Evolutionary conservation across 2,888 invertebrate species (phyloP).

Genomic region (Agapetus fuscipes): DNA sequence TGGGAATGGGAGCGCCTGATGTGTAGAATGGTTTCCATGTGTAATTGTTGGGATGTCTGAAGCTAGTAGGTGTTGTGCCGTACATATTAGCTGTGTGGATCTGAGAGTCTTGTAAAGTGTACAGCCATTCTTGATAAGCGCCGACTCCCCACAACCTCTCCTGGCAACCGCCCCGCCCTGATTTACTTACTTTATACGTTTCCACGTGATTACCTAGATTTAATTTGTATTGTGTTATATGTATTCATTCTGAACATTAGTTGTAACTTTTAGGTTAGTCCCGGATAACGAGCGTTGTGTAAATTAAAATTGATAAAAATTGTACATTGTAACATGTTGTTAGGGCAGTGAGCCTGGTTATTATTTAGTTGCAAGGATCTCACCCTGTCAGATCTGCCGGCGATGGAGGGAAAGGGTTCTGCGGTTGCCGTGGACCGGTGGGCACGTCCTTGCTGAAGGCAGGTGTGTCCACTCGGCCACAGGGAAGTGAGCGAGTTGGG

Average conservation of each 20-base stretch:
- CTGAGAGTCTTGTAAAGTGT: slow-evolving; percentile 17
- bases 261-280: no score
- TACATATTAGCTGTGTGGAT: slow-evolving; percentile 15
- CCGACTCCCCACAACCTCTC: no score
- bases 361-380: no score
- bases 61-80: slow-evolving; percentile 8
- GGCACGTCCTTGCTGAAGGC: not conserved
- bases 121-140: slow-evolving; percentile 13
- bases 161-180: no score
- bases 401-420: no score
- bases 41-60: slow-evolving; percentile 14
- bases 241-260: no score
- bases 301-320: no score
- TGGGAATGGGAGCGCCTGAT: no score
- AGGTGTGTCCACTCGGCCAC: not conserved
- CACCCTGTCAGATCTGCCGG: no score
- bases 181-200: slow-evolving; percentile 12
- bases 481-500: not conserved
- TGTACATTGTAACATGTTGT: no score
- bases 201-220: slow-evolving; percentile 10
- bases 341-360: no score
- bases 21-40: slow-evolving; percentile 13
- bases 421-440: not conserved
- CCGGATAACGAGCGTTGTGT: no score
- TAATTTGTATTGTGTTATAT: slow-evolving; percentile 5